Conservation (phyloP, 2,797 vertebrate genomes). For the Anisognathus igniventris region DNA sequence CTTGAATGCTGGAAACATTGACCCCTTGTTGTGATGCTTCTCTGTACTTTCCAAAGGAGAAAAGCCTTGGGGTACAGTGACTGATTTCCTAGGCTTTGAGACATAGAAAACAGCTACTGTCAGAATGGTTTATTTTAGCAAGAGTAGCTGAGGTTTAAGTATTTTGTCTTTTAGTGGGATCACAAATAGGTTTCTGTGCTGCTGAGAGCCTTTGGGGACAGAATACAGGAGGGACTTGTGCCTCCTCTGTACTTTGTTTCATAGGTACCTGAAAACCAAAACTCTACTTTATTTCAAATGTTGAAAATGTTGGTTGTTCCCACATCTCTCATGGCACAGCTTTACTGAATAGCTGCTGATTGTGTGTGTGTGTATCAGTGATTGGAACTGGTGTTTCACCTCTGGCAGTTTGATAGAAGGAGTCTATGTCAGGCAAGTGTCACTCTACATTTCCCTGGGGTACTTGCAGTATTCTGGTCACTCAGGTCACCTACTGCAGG, state of each 20-base stretch:
- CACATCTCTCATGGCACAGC: neutral
- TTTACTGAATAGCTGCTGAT: neutral
- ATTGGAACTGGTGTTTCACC: neutral
- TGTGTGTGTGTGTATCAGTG: neutral
- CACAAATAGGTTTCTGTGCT: neutral
- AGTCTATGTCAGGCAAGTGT: neutral
- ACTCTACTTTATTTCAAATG: neutral
- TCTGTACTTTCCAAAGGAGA: neutral
- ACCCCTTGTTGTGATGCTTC: neutral
- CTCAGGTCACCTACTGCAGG: neutral
- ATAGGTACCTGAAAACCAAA: neutral
- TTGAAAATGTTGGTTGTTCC: neutral
- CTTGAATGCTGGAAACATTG: neutral
- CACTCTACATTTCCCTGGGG: neutral
- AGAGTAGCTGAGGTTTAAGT: neutral
- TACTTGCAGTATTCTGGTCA: neutral
- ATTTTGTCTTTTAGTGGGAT: neutral
- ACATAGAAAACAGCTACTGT: neutral
- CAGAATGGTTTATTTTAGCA: neutral
- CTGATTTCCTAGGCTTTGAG: neutral
- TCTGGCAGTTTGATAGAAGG: neutral
- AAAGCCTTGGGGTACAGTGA: neutral
- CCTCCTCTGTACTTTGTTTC: neutral
- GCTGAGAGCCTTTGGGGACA: neutral
- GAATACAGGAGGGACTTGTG: neutral